These are phyloP conservation scores for Pipistrellus kuhlii DNA, from an alignment of 2,797 vertebrate species.

Conservation along the genomic window DNA sequence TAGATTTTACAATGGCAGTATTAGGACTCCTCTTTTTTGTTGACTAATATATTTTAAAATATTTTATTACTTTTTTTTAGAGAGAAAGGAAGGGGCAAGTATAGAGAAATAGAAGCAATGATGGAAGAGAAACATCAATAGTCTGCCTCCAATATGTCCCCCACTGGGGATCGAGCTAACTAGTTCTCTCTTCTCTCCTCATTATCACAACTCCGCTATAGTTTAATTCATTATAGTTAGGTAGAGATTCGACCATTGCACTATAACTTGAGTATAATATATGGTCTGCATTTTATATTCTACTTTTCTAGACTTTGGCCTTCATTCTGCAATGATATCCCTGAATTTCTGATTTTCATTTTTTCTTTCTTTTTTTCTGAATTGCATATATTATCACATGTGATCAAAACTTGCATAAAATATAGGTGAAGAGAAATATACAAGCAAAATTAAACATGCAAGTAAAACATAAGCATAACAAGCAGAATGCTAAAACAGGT, in stretches of 20 bases:
- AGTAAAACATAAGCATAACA: not conserved
- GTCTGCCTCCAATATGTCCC: too few species aligned
- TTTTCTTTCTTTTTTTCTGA: not conserved
- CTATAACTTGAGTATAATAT: not conserved
- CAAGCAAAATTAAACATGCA: not conserved
- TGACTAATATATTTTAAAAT: too few species aligned
- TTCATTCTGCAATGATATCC: not conserved
- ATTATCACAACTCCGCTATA: not conserved
- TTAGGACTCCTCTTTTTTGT: not conserved
- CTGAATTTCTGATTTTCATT: not conserved
- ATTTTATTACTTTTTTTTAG: too few species aligned
- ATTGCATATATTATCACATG: not conserved
- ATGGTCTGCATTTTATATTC: not conserved
- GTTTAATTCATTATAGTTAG: not conserved
- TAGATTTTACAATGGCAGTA: not conserved
- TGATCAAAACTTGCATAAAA: not conserved
- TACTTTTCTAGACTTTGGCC: not conserved
- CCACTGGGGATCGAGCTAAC: not conserved
- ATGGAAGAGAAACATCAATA: too few species aligned
- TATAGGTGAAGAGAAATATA: not conserved
- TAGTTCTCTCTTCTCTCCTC: not conserved
- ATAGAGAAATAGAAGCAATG: too few species aligned
- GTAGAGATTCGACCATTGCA: not conserved
- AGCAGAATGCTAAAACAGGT: not conserved
- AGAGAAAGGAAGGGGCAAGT: too few species aligned